Percentiles rank a stretch among this genome's conserved stretches.
phyloP scores from a whole-genome alignment of 2,797 vertebrate genomes.

The Enteromius argenteus region DNA sequence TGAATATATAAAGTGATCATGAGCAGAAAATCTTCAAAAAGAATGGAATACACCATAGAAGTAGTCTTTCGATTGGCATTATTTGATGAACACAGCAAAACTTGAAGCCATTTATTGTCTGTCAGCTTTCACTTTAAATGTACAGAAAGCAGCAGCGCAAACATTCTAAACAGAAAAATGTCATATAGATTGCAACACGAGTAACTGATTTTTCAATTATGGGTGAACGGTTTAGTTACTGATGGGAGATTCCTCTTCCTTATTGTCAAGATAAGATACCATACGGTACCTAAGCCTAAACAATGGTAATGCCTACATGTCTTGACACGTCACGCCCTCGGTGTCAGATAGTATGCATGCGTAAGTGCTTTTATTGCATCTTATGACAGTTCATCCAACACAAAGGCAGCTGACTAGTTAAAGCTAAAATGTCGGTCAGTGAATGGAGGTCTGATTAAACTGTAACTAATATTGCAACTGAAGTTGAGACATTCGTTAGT shows the following conservation, averaged over 20 bases:
- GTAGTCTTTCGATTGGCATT: background rate
- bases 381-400: slow-evolving; percentile 15
- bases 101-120: background rate
- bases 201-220: background rate
- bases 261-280: background rate
- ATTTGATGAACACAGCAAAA: background rate
- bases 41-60: background rate
- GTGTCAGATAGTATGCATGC: slow-evolving; percentile 5
- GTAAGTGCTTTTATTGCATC: slow-evolving; percentile 21
- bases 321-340: slow-evolving; percentile 31
- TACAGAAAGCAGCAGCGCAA: background rate
- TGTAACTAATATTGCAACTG: slow-evolving; percentile 9
- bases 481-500: background rate
- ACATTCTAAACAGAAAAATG: background rate
- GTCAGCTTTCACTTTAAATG: background rate
- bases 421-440: slow-evolving; percentile 11
- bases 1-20: background rate
- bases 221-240: background rate
- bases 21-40: background rate
- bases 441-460: slow-evolving; percentile 8
- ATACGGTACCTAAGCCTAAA: background rate
- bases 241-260: background rate
- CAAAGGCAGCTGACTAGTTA: slow-evolving; percentile 20
- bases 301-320: background rate
- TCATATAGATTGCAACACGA: background rate